Percentiles rank a stretch among this genome's conserved stretches.
phyloP scores from a whole-genome alignment of 23 tunicate genomes.

The Trididemnum clinides region DNA sequence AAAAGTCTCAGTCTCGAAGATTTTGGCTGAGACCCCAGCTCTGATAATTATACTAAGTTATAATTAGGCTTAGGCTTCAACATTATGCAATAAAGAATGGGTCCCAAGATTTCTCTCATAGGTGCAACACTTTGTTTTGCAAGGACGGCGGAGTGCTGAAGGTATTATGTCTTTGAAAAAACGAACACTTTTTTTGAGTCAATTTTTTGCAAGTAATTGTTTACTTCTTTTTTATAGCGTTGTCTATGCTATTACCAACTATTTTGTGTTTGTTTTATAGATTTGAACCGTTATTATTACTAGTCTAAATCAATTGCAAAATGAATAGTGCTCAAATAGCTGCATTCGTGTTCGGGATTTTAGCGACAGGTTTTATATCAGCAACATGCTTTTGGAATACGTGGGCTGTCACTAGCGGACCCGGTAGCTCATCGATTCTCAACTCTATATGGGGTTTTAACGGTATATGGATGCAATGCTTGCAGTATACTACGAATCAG shows the following conservation, averaged over 20 bases:
- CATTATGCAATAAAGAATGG: too few species aligned
- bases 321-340: slow-evolving; percentile 44
- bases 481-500: slow-evolving; percentile 68
- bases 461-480: slow-evolving; percentile 68
- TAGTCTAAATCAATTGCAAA: neutral
- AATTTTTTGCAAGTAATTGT: too few species aligned
- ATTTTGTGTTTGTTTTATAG: slow-evolving; percentile 49
- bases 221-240: too few species aligned
- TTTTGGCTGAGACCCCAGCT: too few species aligned
- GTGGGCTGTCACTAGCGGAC: slow-evolving; percentile 65
- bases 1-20: too few species aligned
- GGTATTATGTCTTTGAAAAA: too few species aligned
- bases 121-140: too few species aligned
- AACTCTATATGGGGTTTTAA: slow-evolving; percentile 73
- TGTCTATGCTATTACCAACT: slow-evolving; percentile 76
- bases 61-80: too few species aligned
- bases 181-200: too few species aligned
- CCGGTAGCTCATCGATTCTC: slow-evolving; percentile 52
- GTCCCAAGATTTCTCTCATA: too few species aligned
- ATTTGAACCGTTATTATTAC: slow-evolving; percentile 50
- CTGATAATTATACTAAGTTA: too few species aligned
- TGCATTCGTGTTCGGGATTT: slow-evolving; percentile 44
- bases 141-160: too few species aligned
- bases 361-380: neutral
- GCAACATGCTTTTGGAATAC: slow-evolving; percentile 69